These are phyloP conservation scores for Hycleus phaleratus DNA, from an alignment of 1,140 invertebrate species.

Conservation along the genomic window DNA sequence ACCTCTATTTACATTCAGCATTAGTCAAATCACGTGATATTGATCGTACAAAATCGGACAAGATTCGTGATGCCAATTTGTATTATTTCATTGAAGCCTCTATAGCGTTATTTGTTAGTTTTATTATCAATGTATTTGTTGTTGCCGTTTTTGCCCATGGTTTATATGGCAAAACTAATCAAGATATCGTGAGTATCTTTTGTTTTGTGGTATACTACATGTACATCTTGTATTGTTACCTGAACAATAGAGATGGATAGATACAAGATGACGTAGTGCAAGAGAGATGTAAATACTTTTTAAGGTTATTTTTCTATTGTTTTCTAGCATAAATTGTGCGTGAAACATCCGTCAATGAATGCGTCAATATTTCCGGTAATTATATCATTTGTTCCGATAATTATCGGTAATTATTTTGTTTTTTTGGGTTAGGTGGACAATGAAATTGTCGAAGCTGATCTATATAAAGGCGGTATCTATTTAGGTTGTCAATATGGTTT, in stretches of 20 bases:
- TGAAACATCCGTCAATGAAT: conserved; percentile 25
- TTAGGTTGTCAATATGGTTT: conserved; percentile 79
- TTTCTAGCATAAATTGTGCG: background rate
- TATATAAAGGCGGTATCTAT: conserved; percentile 79
- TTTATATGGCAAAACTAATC: conserved; percentile 64
- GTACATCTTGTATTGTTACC: no score
- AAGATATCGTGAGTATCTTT: conserved; percentile 40
- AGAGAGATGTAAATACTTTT: no score
- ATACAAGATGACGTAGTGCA: no score
- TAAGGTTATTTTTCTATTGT: no score
- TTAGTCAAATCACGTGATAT: conserved; percentile 82
- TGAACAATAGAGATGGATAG: no score
- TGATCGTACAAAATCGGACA: conserved; percentile 62
- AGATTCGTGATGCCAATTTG: conserved; percentile 78
- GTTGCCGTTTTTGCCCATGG: conserved; percentile 84
- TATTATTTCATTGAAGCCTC: conserved; percentile 85
- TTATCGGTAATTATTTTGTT: conserved; percentile 2
- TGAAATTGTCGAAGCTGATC: conserved; percentile 60
- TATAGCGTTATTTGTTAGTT: conserved; percentile 78
- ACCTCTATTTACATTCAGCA: conserved; percentile 88
- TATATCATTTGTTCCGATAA: background rate
- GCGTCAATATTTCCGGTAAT: conserved; percentile 23
- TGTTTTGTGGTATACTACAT: no score
- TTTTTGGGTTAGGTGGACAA: conserved; percentile 41
- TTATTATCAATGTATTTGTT: conserved; percentile 88